Percentiles rank a stretch among this genome's conserved stretches.
These are phyloP conservation scores for Agonum fuliginosum DNA, from an alignment of 2,888 invertebrate genomes.

Conservation along the genomic window DNA sequence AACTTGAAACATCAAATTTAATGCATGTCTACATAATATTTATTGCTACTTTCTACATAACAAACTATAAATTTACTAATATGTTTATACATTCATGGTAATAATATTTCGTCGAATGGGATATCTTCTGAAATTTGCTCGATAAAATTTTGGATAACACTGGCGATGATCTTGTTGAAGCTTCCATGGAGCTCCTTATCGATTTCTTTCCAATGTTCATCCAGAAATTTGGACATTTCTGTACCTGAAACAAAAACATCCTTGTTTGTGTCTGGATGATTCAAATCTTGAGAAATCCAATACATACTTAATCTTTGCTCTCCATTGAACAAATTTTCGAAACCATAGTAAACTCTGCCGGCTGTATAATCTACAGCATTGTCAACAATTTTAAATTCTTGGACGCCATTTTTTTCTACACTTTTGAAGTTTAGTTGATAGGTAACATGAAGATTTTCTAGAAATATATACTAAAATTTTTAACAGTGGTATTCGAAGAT, in stretches of 20 bases:
- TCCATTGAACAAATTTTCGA: slow-evolving; percentile 65
- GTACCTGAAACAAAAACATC: slow-evolving; percentile 60
- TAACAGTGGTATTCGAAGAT: too few species aligned
- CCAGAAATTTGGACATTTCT: slow-evolving; percentile 63
- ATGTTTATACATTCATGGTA: not conserved
- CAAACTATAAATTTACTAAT: too few species aligned
- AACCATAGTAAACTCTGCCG: slow-evolving; percentile 64
- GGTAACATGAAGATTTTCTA: not conserved
- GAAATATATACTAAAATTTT: not conserved
- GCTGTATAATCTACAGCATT: slow-evolving; percentile 61
- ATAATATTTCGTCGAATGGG: not conserved
- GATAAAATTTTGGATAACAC: slow-evolving; percentile 9
- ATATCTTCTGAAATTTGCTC: not conserved
- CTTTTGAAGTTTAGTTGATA: not conserved
- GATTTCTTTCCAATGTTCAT: slow-evolving; percentile 64
- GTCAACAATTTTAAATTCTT: slow-evolving; percentile 60
- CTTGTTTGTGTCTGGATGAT: too few species aligned
- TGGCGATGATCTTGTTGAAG: slow-evolving; percentile 10
- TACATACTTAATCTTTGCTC: slow-evolving; percentile 60
- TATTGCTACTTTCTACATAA: too few species aligned
- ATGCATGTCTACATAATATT: too few species aligned
- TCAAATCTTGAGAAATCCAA: not conserved
- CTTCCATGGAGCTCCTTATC: slow-evolving; percentile 18
- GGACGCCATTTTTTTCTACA: not conserved
- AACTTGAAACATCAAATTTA: too few species aligned